Evolutionary conservation across 2,797 vertebrate genomes (phyloP).

Genomic region (Anguilla obscura): DNA sequence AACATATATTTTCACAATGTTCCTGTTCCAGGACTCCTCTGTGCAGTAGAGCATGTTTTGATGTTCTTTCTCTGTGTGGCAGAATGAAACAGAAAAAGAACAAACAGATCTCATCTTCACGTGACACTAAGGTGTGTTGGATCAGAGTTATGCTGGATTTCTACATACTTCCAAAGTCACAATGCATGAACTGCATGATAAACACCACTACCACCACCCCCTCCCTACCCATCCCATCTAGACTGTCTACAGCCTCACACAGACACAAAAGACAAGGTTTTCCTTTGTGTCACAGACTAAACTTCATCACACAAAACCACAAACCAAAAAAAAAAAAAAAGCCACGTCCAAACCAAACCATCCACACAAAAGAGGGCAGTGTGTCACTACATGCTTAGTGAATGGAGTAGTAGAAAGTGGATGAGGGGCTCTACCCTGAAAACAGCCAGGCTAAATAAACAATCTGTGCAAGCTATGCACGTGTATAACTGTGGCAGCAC

Average conservation of each 20-base stretch:
- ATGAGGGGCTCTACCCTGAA: background rate
- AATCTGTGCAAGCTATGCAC: background rate
- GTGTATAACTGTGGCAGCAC: background rate
- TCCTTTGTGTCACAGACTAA: background rate
- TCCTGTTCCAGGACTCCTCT: background rate
- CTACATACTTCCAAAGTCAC: background rate
- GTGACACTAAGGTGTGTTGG: background rate
- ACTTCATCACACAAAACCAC: constrained; percentile 10
- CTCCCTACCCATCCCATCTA: background rate
- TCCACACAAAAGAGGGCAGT: background rate
- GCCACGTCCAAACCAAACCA: background rate
- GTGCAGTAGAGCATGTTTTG: background rate
- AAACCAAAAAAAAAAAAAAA: background rate
- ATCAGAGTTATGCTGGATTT: background rate
- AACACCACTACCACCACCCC: background rate
- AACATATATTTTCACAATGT: background rate
- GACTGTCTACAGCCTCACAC: background rate
- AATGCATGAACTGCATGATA: background rate
- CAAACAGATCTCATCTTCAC: background rate
- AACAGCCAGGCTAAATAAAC: background rate
- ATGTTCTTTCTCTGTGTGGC: background rate
- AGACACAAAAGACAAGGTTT: background rate
- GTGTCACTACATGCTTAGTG: background rate
- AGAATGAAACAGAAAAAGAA: background rate
- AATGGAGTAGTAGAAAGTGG: background rate